phyloP scores from a whole-genome alignment of 2,113 vertebrate species.

The Silurus asotus region DNA sequence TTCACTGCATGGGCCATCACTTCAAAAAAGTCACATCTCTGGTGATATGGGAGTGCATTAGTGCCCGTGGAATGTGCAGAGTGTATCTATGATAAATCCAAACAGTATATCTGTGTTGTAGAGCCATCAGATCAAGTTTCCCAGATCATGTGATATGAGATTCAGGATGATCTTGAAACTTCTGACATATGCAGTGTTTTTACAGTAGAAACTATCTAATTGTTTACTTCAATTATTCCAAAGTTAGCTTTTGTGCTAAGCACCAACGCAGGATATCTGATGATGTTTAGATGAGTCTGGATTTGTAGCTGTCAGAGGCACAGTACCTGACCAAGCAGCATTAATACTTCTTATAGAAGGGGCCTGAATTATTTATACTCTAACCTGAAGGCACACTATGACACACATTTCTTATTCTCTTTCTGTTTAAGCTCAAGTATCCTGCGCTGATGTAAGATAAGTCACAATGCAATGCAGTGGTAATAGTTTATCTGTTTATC shows the following conservation, averaged over 20 bases:
- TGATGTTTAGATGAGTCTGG: background rate
- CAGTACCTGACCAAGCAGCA: background rate
- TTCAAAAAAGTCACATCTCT: too few relatives aligned
- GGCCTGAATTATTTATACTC: slow-evolving; percentile 25
- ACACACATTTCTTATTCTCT: slow-evolving; percentile 15
- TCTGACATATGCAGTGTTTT: slow-evolving; percentile 14
- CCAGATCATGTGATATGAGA: background rate
- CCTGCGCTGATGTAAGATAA: background rate
- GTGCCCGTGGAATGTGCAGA: background rate
- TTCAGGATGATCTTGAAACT: background rate
- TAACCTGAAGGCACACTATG: background rate
- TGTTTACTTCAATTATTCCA: background rate
- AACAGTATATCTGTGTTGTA: background rate
- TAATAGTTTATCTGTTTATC: slow-evolving; percentile 19
- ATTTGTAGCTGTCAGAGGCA: background rate
- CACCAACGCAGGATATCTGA: background rate
- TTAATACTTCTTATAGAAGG: slow-evolving; percentile 7
- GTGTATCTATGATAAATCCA: slow-evolving; percentile 12
- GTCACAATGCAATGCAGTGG: slow-evolving; percentile 1
- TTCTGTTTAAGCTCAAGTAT: slow-evolving; percentile 15
- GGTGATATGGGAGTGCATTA: too few relatives aligned
- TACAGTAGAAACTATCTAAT: slow-evolving; percentile 4
- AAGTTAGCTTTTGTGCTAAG: background rate
- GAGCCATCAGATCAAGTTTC: background rate
- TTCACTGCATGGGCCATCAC: too few relatives aligned